phyloP scores from a whole-genome alignment of 2,113 vertebrate genomes.

The Ceuthmochares aereus region DNA sequence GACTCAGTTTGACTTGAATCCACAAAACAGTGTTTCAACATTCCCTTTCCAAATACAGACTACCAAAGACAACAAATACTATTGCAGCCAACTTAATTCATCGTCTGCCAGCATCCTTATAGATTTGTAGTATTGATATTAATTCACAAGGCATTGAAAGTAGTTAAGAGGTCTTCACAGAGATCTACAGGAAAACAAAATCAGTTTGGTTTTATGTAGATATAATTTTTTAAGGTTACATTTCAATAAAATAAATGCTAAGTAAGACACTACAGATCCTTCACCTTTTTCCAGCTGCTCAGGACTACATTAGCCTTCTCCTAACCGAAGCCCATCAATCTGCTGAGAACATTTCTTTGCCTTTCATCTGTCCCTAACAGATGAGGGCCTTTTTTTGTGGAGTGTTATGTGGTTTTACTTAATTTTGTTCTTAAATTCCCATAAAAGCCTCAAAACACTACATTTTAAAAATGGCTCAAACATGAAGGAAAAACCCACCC shows the following conservation, averaged over 20 bases:
- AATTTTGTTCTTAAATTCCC: not conserved
- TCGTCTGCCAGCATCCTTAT: slow-evolving; percentile 19
- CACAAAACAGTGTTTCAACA: not conserved
- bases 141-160: slow-evolving; percentile 32
- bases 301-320: not conserved
- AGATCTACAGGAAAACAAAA: not conserved
- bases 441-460: not conserved
- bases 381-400: not conserved
- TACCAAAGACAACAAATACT: slow-evolving; percentile 36
- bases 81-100: slow-evolving; percentile 1
- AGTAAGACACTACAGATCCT: not conserved
- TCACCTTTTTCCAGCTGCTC: not conserved
- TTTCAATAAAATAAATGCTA: not conserved
- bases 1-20: not conserved
- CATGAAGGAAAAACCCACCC: not conserved
- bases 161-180: slow-evolving; percentile 32
- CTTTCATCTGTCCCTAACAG: not conserved
- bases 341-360: not conserved
- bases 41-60: slow-evolving; percentile 25
- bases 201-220: not conserved
- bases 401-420: not conserved
- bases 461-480: not conserved
- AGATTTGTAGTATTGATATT: not conserved
- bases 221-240: not conserved
- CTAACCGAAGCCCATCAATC: not conserved